Conservation (phyloP, 2,113 vertebrate species). For the Labeo rohita region DNA sequence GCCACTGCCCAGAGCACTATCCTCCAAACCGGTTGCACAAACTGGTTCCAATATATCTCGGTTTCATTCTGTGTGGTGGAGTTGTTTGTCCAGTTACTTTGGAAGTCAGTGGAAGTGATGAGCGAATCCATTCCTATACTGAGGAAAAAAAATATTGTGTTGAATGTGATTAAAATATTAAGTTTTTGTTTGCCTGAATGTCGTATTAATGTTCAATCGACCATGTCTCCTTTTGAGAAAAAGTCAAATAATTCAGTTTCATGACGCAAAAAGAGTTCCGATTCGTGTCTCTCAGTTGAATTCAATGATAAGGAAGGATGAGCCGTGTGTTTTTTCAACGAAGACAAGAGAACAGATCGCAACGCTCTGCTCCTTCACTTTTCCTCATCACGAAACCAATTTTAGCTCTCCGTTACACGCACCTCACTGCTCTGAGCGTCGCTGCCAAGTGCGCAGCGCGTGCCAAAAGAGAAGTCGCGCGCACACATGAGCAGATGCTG, state of each 20-base stretch:
- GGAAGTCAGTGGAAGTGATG: slow-evolving; percentile 66
- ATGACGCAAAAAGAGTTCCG: background rate
- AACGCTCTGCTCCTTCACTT: slow-evolving; percentile 24
- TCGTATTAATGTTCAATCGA: slow-evolving; percentile 27
- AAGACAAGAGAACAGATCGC: background rate
- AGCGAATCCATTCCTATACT: slow-evolving; percentile 68
- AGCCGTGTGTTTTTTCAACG: background rate
- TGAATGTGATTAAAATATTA: slow-evolving; percentile 7
- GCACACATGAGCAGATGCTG: slow-evolving; percentile 15
- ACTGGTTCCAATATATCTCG: slow-evolving; percentile 80
- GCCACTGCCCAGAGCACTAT: slow-evolving; percentile 92
- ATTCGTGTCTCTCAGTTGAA: background rate
- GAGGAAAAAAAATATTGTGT: background rate
- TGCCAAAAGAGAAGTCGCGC: slow-evolving; percentile 25
- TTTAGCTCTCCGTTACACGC: slow-evolving; percentile 39
- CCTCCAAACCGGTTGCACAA: slow-evolving; percentile 90
- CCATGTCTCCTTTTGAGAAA: slow-evolving; percentile 29
- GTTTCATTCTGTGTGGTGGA: slow-evolving; percentile 61
- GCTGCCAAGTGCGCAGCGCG: slow-evolving; percentile 29
- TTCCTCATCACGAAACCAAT: slow-evolving; percentile 41
- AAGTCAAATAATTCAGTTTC: background rate
- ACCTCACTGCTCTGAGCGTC: slow-evolving; percentile 36
- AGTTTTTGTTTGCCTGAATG: background rate
- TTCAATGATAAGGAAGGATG: background rate
- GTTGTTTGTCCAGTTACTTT: slow-evolving; percentile 64